Evolutionary conservation across 2,113 vertebrate genomes (phyloP), one percentile per base, ranked within the genome.

Genomic region (Gallinago media): DNA sequence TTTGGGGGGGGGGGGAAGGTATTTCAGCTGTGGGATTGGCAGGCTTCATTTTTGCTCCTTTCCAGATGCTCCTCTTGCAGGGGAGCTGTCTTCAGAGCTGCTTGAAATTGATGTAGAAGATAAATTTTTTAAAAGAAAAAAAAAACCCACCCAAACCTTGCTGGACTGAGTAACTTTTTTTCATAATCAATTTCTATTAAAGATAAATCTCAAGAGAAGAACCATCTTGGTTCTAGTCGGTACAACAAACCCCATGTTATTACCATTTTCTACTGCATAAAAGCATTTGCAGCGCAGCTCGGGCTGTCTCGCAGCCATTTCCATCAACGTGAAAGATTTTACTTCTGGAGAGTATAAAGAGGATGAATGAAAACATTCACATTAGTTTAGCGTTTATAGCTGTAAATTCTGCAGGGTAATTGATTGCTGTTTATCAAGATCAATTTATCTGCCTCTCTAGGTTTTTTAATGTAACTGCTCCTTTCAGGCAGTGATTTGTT

Each of bases 1-100:
- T 13, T 46, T 9, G n/a, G n/a, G n/a, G n/a, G 13, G 20, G 0
- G 0, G 1, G 8, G 12, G 38, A 31, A 50, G 3, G 7, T 25
- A 2, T 87, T 94, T 80, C 40, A 54, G 29, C 50, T 81, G 29
- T 65, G 67, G 25, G 55, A 26, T 20, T n/a, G 75, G 26, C 55
- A 52, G 49, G 52, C 58, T 46, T 91, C 25, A 23, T 54, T 90
- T 91, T 77, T 15, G 12, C 40, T 55, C 18, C 58, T 80, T 52
- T 32, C 32, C 10, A 27, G 31, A 36, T 1, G 8, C 22, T 56
- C 0, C 23, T 83, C 34, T 84, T 86, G 34, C 31, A n/a, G 25
- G 50, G 27, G 56, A 42, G 26, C 36, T 76, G n/a, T 79, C 68
- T 55, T 27, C 46, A 74, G 8, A 92, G 47, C 59, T 70, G 22